These are phyloP conservation scores for Macrophya alboannulata DNA, from an alignment of 2,888 invertebrate species.

Conservation along the genomic window DNA sequence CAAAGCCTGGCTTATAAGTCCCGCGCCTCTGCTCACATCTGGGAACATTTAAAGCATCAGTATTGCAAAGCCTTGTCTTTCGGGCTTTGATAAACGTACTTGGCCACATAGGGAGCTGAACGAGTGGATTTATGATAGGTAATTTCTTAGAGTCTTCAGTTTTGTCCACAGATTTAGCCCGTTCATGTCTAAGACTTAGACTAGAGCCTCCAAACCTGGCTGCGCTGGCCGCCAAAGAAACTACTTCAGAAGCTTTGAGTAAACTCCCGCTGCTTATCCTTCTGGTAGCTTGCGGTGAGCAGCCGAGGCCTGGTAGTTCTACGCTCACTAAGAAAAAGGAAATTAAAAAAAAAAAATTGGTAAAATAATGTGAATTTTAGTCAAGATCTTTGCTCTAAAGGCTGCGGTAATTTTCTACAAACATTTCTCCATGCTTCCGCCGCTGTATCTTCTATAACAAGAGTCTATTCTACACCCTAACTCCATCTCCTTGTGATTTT, in stretches of 20 bases:
- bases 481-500: constrained; percentile 70
- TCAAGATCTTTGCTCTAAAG: not conserved
- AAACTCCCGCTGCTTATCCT: constrained; percentile 96
- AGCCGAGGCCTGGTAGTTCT: constrained; percentile 82
- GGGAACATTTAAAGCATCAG: constrained; percentile 44
- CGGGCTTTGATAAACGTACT: constrained; percentile 81
- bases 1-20: constrained; percentile 97
- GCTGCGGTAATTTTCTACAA: constrained; percentile 59
- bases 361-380: not conserved
- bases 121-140: constrained; percentile 95
- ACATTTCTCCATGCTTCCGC: constrained; percentile 79
- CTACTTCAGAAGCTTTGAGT: constrained; percentile 88
- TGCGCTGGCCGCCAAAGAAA: constrained; percentile 84
- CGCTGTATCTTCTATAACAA: constrained; percentile 72
- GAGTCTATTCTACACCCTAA: constrained; percentile 65
- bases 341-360: not conserved
- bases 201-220: constrained; percentile 80
- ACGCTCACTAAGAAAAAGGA: constrained; percentile 76
- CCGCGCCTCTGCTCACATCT: constrained; percentile 88
- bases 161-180: constrained; percentile 82
- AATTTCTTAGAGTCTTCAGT: constrained; percentile 84
- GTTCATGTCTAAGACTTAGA: constrained; percentile 73
- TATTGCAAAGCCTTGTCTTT: not conserved
- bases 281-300: constrained; percentile 92
- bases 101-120: constrained; percentile 94